Evolutionary conservation across 2,113 vertebrate genomes (phyloP), one percentile per base, ranked within the genome.

Genomic region (Circaetus cinerascens): DNA sequence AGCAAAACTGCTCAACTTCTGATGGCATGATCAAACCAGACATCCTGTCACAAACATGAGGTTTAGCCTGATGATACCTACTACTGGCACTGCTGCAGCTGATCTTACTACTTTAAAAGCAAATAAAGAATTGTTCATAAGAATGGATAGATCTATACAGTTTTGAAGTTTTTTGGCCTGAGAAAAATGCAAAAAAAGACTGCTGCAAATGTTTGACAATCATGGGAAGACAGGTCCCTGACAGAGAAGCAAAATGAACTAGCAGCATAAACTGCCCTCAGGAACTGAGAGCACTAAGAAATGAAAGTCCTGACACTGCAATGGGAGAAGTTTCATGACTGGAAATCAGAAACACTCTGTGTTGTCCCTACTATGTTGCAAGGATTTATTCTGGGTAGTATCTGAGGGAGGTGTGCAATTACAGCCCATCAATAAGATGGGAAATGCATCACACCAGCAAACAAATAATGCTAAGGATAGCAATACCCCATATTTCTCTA

Each of bases 221-320:
- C 91, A 68, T 80, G 41, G 80, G 69, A 94, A 96, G 91, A 92
- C 67, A 95, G 74, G n/a, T 90, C 66, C 94, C 86, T 93, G 79
- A 96, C 95, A 96, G 94, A 97, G 94, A 96, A 98, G 80, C 46
- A 97, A 97, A 97, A 96, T 82, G 81, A 97, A 72, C 94, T 82
- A 96, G 91, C 67, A 93, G 40, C 83, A 98, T 96, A 97, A 98
- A 97, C 55, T 97, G 67, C 92, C 82, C 62, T 92, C 83, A 93
- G 93, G 53, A 98, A 23, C 46, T 32, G 27, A 32, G 46, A 95
- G 22, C 62, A 72, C 43, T 83, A 80, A 96, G 83, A 98, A 98
- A 97, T 97, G 1, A 98, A 97, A 96, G 86, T 69, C 68, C 82
- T 97, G 97, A 96, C 84, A 95, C 51, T 95, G 83, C 76, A 93